Evolutionary conservation across 2,888 invertebrate genomes (phyloP), one percentile per base, ranked within the genome.

Genomic region (Theristus sp.): DNA sequence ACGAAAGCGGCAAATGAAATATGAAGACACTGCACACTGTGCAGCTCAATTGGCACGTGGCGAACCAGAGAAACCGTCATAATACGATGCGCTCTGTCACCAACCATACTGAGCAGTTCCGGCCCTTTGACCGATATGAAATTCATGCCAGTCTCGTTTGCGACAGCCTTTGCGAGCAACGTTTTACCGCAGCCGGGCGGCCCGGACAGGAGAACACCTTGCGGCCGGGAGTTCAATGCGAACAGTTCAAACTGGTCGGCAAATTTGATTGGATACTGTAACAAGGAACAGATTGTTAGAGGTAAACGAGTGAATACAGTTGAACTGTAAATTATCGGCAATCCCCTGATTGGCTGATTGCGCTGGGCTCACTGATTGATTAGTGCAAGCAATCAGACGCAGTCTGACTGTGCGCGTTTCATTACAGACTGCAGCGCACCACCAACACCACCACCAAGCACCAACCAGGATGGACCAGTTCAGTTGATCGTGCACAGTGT

Each of bases 121-220:
- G 98, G 96, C 24, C 98, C 98, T 78, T 96, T 98, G 1, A 98
- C 93, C 10, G 93, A 91, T 69, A 98, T 91, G 69, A 98, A 98
- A 77, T 96, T 98, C 52, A 98, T 88, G 38, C 93, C 93, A 49
- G 94, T 90, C 77, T 98, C 96, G 77, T 96, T 96, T 0, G 98
- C 96, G 49, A 98, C 84, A 28, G 96, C 98, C 80, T 98, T 98
- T 1, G 96, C 98, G 59, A 98, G 77, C 30, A 98, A 79, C 0
- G 98, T 98, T 79, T 98, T 98, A 57, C 74, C 72, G 65, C 71
- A 73, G 24, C 65, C 27, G 3, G 96, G 96, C 6, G 98, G 98
- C 0, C 98, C 96, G 75, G 90, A 94, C 1, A 98, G 79, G 62
- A 98, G 76, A 2, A 98, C 85, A 47, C 96, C 96, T 60, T 89